Conservation (phyloP, 2,888 invertebrate genomes). For the Xestoiulus laeticollis region DNA sequence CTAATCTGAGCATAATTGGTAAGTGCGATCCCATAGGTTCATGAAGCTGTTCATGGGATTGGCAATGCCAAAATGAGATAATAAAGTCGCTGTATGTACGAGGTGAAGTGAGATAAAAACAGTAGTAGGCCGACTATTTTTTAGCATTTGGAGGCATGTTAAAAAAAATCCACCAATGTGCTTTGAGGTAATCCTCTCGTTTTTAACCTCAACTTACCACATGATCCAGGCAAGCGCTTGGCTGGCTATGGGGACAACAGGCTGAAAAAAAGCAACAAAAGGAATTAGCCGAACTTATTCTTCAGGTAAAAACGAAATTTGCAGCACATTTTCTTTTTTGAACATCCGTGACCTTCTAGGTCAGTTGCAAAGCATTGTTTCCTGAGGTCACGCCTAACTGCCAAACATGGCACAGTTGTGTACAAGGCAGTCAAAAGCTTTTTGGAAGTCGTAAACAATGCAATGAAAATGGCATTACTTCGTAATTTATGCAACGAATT, state of each 20-base stretch:
- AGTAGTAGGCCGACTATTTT: background rate
- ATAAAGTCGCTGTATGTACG: background rate
- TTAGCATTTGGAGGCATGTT: background rate
- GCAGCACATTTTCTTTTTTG: background rate
- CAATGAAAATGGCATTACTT: background rate
- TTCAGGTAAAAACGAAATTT: too few species aligned
- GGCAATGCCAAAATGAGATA: background rate
- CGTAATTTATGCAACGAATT: background rate
- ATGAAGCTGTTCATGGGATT: background rate
- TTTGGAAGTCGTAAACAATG: background rate
- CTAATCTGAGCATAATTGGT: too few species aligned
- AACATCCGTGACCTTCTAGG: slow-evolving; percentile 9
- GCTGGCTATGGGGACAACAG: background rate
- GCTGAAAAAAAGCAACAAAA: background rate
- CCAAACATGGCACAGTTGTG: background rate
- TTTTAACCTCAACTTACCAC: background rate
- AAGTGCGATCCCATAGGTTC: background rate
- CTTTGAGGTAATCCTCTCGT: background rate
- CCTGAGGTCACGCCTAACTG: background rate
- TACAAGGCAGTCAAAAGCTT: background rate
- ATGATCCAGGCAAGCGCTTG: background rate
- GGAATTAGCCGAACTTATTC: too few species aligned
- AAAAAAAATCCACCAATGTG: slow-evolving; percentile 2
- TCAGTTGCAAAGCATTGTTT: background rate
- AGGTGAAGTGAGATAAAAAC: background rate